Percentiles rank a stretch among this genome's conserved stretches.
Evolutionary conservation across 2,888 invertebrate species (phyloP).

Genomic region (Gastrophysa polygoni): DNA sequence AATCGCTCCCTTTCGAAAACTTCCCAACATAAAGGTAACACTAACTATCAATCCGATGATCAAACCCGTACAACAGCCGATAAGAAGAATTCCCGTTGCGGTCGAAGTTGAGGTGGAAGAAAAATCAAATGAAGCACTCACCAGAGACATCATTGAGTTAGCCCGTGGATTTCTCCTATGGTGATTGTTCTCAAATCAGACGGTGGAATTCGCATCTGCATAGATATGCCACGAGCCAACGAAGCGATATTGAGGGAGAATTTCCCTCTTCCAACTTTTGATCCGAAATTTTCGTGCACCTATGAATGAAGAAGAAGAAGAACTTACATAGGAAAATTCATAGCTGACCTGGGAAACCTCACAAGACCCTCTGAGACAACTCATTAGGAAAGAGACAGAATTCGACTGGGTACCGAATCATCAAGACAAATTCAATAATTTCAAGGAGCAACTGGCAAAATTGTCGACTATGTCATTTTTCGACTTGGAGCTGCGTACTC

Average conservation of each 20-base stretch:
- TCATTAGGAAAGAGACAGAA: conserved; percentile 26
- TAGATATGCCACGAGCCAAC: conserved; percentile 51
- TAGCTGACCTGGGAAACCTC: conserved; percentile 25
- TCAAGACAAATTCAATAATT: conserved; percentile 26
- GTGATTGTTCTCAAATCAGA: conserved; percentile 41
- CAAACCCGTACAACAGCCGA: conserved; percentile 33
- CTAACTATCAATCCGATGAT: conserved; percentile 29
- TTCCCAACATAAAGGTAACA: no score
- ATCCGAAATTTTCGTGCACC: conserved; percentile 36
- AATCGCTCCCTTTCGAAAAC: no score
- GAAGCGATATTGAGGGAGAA: conserved; percentile 41
- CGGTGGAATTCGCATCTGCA: conserved; percentile 45
- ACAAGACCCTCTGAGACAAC: conserved; percentile 25
- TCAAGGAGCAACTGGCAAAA: conserved; percentile 26
- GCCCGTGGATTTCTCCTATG: conserved; percentile 49
- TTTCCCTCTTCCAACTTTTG: conserved; percentile 35
- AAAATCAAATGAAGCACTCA: conserved; percentile 34
- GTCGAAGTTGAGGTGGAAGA: conserved; percentile 26
- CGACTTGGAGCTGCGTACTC: conserved; percentile 31
- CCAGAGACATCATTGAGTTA: conserved; percentile 49
- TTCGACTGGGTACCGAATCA: conserved; percentile 28
- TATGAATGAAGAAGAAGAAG: conserved; percentile 36
- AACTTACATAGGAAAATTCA: conserved; percentile 32
- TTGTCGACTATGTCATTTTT: conserved; percentile 36
- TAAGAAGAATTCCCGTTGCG: conserved; percentile 32